Conservation (phyloP, 1,140 invertebrate species). For the Drosophila takahashii region DNA sequence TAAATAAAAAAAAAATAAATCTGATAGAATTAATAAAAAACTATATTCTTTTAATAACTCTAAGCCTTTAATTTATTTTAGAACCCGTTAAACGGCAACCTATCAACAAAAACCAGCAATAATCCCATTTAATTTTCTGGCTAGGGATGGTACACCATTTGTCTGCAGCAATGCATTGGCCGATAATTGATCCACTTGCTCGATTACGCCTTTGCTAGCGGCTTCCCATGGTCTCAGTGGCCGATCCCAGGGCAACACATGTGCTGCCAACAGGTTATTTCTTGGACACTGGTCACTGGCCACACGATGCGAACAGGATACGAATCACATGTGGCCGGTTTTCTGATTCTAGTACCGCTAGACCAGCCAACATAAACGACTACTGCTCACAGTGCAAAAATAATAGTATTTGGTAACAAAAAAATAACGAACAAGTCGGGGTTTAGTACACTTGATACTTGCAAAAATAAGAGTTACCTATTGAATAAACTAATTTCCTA, state of each 20-base stretch:
- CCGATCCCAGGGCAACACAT: constrained; percentile 9
- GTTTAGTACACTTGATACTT: neutral
- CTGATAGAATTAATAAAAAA: neutral
- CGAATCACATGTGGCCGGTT: constrained; percentile 19
- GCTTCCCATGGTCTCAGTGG: neutral
- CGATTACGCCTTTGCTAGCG: constrained; percentile 19
- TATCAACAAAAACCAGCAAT: neutral
- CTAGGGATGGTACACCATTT: neutral
- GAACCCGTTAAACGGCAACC: constrained; percentile 10
- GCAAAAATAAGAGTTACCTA: neutral
- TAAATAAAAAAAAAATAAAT: neutral
- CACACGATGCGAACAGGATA: constrained; percentile 24
- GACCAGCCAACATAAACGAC: neutral
- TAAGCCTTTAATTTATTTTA: neutral
- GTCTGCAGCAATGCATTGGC: constrained; percentile 1
- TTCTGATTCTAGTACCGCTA: constrained; percentile 30
- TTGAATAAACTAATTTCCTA: neutral
- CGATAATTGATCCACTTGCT: constrained; percentile 28
- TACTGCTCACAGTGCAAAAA: constrained; percentile 3
- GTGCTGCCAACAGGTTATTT: constrained; percentile 21
- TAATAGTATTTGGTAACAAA: neutral
- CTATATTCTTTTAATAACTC: too few relatives aligned
- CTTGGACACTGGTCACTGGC: neutral
- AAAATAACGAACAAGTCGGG: neutral
- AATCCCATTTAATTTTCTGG: neutral